These are phyloP conservation scores for Halcyon smyrnensis DNA, from an alignment of 2,797 vertebrate species.

Conservation along the genomic window DNA sequence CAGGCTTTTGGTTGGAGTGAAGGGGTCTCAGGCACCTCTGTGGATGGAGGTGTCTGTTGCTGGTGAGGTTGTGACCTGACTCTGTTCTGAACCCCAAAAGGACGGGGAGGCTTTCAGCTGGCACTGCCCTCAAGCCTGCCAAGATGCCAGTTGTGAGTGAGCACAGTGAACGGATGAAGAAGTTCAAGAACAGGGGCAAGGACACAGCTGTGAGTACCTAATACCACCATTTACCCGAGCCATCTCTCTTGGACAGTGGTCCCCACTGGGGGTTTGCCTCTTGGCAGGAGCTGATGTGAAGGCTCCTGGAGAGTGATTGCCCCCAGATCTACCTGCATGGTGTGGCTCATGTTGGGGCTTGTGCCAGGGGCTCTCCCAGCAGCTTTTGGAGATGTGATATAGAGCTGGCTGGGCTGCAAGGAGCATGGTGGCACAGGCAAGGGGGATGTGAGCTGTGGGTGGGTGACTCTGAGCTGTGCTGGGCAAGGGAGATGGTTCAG, in stretches of 20 bases:
- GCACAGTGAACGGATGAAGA: conserved; percentile 72
- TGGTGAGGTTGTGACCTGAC: not conserved
- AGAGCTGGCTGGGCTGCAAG: not conserved
- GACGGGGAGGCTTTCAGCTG: not conserved
- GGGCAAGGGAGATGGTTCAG: not conserved
- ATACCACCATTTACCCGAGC: not conserved
- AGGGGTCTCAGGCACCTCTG: not conserved
- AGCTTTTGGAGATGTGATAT: not conserved
- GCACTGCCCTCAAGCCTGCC: not conserved
- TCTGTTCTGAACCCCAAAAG: not conserved
- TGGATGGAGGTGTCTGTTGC: not conserved
- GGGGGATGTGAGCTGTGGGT: rapidly evolving
- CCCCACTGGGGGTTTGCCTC: not conserved
- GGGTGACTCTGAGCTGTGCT: not conserved
- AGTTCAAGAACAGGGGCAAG: conserved; percentile 93
- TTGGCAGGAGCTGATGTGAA: not conserved
- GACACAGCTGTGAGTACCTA: conserved; percentile 80
- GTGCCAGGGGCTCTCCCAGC: not conserved
- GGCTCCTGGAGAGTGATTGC: not conserved
- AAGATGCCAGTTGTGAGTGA: conserved; percentile 80
- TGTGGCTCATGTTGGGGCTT: too few relatives aligned
- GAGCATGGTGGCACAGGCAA: not conserved
- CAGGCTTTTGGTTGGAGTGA: not conserved
- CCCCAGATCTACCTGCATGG: too few relatives aligned
- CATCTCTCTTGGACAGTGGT: rapidly evolving